Base-by-base conservation (phyloP, 1,140 invertebrate species). In the Drosophila ercepeae region DNA sequence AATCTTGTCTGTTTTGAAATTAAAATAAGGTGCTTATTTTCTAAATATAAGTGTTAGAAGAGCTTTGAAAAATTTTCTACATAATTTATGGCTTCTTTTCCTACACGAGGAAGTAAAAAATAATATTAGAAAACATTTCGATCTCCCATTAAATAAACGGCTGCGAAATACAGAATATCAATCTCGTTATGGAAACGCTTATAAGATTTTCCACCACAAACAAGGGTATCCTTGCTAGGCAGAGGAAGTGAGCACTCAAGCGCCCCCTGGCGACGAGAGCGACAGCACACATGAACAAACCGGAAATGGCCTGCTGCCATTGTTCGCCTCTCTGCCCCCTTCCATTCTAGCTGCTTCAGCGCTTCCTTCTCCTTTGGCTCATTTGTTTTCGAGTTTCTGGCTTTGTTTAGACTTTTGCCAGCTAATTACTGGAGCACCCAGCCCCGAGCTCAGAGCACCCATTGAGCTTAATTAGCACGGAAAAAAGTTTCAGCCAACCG, bases 241-340 rank as follows among this genome's bases (percentile, higher is more conserved):
- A 16, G 5, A 39, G 48, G 34, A 52, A 52, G 42, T 65, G 42
- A 29, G 34, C 59, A 58, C 75, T 71, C 14, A 29, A 50, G 65
- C 64, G 76, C 76, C 76, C 76, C 49, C 76, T 75, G 76, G 50
- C 64, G 77, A 44, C 34, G 55, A 58, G 7, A 72, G 34, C 69
- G 49, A 63, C 69, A 51, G 41, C 68, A 72, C 65, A 69, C 58
- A 76, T 58, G 70, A 76, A 58, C 58, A 53, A 68, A 81, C 61
- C 81, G 76, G 76, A 86, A 74, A 86, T 76, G 72, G 61, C 76
- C 82, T 81, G 81, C 59, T 73, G 73, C 67, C 82, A 74, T 72
- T 74, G 71, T 84, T 58, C 60, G 41, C 44, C 13, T 50, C 41
- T 34, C 54, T 46, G 6, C n/a, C 23, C 32, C 13, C 25, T 64